Base-by-base conservation (phyloP, 2,797 vertebrate genomes). In the Crenichthys baileyi region DNA sequence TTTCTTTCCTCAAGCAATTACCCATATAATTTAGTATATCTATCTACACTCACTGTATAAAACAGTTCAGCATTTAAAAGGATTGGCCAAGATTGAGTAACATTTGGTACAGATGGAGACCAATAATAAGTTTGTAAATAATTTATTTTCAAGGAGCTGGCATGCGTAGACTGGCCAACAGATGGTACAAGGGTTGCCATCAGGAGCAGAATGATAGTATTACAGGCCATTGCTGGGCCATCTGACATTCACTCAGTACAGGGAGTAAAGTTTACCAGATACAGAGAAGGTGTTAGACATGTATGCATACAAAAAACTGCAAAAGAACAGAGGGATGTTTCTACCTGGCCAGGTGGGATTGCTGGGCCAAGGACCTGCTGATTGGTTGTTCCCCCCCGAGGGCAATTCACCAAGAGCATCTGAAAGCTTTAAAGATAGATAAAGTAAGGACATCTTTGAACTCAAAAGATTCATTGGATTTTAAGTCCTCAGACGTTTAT, bases 341-440 rank as follows among this genome's bases (percentile, higher is more conserved):
- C 1, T 86, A 91, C 88, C 79, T 79, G 83, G 81, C 86, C 80
- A 87, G 0, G 16, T 0, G 9, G 82, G 71, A 71, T 39, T 41
- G 55, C 56, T 50, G 0, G 79, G 73, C 79, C 79, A 84, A 0
- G 16, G 2, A 4, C 61, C 87, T 44, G 24, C 80, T 71, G 72
- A 2, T 46, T 82, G 84, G 72, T 72, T 83, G 56, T 39, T 72
- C 9, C 13, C 70, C 36, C 13, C 26, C 48, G 41, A 0, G 2
- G 83, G 74, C 83, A 82, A 77, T 2, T 56, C 58, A 48, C 29
- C 72, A 0, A 91, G 80, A 70, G 87, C 89, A 0, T 90, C 89
- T 7, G n/a, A 16, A 41, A 91, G 86, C 90, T 91, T 77, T 31
- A 82, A 16, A 26, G 58, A 55, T n/a, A 73, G 18, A 55, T 29